A percentile compares a stretch with the other conserved stretches of the same genome.
phyloP scores from a whole-genome alignment of 30 jellyfish, hydroid and myxozoan genomes.

The Clytia hemisphaerica region DNA sequence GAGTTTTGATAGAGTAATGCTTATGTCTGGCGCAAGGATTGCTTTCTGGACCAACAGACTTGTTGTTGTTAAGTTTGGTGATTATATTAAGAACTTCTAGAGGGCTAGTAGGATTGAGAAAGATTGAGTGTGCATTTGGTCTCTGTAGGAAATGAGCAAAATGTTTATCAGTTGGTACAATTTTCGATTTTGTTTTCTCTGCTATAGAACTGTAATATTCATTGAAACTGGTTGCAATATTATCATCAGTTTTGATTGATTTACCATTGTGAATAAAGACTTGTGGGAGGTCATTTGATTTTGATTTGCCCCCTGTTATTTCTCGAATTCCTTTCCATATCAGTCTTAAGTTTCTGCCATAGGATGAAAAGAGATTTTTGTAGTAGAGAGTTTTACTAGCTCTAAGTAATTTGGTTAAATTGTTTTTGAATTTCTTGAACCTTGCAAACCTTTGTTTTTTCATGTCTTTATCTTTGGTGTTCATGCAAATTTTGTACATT shows the following conservation, averaged over 20 bases:
- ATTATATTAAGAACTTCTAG: constrained; percentile 48
- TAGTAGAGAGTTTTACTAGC: too few relatives aligned
- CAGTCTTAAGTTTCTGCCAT: neutral
- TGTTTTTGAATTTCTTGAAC: too few relatives aligned
- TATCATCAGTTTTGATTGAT: neutral
- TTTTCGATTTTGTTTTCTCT: constrained; percentile 25
- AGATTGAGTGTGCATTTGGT: constrained; percentile 19
- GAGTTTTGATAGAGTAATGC: constrained; percentile 21
- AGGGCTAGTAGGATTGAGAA: constrained; percentile 31
- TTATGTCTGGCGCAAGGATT: constrained; percentile 42
- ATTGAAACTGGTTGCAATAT: constrained; percentile 39
- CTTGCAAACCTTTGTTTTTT: too few relatives aligned
- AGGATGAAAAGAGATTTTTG: too few relatives aligned
- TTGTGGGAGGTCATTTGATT: neutral
- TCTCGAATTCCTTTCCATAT: constrained; percentile 1
- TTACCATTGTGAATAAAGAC: neutral
- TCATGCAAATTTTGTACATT: too few relatives aligned
- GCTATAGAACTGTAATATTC: constrained; percentile 36
- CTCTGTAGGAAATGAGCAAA: constrained; percentile 30
- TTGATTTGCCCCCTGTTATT: neutral
- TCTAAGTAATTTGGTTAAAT: too few relatives aligned
- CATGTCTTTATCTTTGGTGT: too few relatives aligned
- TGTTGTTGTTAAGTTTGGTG: constrained; percentile 16
- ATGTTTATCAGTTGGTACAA: constrained; percentile 24
- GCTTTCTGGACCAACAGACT: constrained; percentile 58